These are phyloP conservation scores for Leptinotarsa tumamoca DNA, from an alignment of 2,888 invertebrate species.

Conservation along the genomic window DNA sequence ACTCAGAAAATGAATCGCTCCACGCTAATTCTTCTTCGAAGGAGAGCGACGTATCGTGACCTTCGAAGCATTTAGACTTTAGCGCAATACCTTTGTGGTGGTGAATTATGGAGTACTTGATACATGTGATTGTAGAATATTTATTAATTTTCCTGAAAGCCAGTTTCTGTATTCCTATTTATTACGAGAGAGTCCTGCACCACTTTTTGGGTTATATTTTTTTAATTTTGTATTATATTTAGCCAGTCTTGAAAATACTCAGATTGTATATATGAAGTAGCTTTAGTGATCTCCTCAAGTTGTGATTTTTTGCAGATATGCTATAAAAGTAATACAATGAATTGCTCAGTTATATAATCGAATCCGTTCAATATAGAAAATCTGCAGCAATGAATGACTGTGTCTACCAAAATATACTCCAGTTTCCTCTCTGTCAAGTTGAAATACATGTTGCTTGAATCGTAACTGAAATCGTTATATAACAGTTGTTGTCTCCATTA, in stretches of 20 bases:
- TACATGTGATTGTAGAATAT: slow-evolving; percentile 65
- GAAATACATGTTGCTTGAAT: slow-evolving; percentile 48
- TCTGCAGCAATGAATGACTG: slow-evolving; percentile 22
- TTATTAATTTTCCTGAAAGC: slow-evolving; percentile 56
- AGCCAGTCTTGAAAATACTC: slow-evolving; percentile 64
- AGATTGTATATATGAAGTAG: slow-evolving; percentile 61
- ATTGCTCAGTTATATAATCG: slow-evolving; percentile 61
- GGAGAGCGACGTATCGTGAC: slow-evolving; percentile 58
- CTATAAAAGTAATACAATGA: slow-evolving; percentile 57
- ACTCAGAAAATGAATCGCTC: slow-evolving; percentile 76
- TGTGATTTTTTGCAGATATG: slow-evolving; percentile 58
- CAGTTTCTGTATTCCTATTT: slow-evolving; percentile 57
- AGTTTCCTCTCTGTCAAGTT: slow-evolving; percentile 43
- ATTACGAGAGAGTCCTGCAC: slow-evolving; percentile 40
- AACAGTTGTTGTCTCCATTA: slow-evolving; percentile 46
- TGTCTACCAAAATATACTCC: slow-evolving; percentile 39
- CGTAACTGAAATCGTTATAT: slow-evolving; percentile 42
- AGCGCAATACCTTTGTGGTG: slow-evolving; percentile 65
- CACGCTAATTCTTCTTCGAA: slow-evolving; percentile 66
- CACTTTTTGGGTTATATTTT: slow-evolving; percentile 38
- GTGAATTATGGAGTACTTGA: slow-evolving; percentile 60
- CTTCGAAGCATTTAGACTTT: slow-evolving; percentile 60
- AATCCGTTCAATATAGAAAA: slow-evolving; percentile 26
- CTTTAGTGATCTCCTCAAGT: slow-evolving; percentile 62
- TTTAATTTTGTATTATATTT: slow-evolving; percentile 48